Percentiles rank a stretch among this genome's conserved stretches.
Conservation (phyloP, 2,113 vertebrate species). For the Dicrurus megarhynchus region DNA sequence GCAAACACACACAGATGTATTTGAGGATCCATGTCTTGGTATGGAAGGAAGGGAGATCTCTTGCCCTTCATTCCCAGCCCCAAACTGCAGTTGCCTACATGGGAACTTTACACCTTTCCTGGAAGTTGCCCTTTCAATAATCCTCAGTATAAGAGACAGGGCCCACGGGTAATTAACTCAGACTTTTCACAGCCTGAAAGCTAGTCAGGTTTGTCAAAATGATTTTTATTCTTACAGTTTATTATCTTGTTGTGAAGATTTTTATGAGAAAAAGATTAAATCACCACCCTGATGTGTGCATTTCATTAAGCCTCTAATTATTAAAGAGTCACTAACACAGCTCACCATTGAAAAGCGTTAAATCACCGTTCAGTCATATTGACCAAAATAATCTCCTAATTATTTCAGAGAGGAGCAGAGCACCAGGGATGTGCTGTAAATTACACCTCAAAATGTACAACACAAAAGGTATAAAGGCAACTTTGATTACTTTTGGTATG, state of each 20-base stretch:
- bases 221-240: constrained; percentile 68
- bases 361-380: constrained; percentile 58
- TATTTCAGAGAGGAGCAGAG: constrained; percentile 35
- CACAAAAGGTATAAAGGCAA: background rate
- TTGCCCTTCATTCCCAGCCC: background rate
- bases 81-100: background rate
- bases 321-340: constrained; percentile 67
- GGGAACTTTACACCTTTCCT: background rate
- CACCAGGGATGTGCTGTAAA: background rate
- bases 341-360: constrained; percentile 67
- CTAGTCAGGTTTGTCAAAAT: constrained; percentile 67
- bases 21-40: background rate
- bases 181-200: constrained; percentile 12
- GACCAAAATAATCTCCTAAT: constrained; percentile 64
- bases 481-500: background rate
- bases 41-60: background rate
- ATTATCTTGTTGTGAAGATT: constrained; percentile 70
- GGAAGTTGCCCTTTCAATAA: constrained; percentile 26
- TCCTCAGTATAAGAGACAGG: background rate
- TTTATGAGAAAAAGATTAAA: constrained; percentile 75
- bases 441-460: background rate
- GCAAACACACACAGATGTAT: background rate
- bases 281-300: constrained; percentile 55
- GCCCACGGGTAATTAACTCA: constrained; percentile 55
- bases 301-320: constrained; percentile 75